These are phyloP conservation scores for Phocides pigmalion DNA, from an alignment of 1,140 invertebrate genomes.

Conservation along the genomic window DNA sequence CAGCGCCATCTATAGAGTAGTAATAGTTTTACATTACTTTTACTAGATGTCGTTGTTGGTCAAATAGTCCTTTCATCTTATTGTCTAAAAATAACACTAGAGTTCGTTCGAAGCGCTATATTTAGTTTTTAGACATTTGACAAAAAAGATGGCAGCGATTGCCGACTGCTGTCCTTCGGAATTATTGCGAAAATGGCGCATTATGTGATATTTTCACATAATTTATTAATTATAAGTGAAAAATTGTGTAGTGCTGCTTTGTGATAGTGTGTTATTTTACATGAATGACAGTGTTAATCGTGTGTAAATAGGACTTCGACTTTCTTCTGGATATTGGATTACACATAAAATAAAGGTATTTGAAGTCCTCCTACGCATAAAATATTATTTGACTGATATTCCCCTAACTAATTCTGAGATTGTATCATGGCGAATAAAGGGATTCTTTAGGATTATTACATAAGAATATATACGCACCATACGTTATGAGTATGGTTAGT, in stretches of 20 bases:
- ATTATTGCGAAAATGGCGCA: slow-evolving; percentile 82
- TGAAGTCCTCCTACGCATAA: slow-evolving; percentile 73
- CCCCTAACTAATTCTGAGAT: slow-evolving; percentile 15
- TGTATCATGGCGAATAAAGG: slow-evolving; percentile 9
- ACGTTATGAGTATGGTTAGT: slow-evolving; percentile 39
- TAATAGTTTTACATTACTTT: neutral
- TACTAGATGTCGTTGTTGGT: slow-evolving; percentile 59
- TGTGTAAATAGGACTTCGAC: slow-evolving; percentile 77
- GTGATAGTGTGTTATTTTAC: slow-evolving; percentile 78
- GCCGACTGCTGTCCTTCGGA: slow-evolving; percentile 78
- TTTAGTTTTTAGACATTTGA: slow-evolving; percentile 83
- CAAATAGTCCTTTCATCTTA: slow-evolving; percentile 48
- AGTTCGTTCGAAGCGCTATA: slow-evolving; percentile 81
- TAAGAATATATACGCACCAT: slow-evolving; percentile 58
- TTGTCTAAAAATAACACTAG: slow-evolving; percentile 83
- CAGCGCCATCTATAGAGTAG: slow-evolving; percentile 41
- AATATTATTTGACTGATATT: slow-evolving; percentile 49
- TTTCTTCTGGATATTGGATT: slow-evolving; percentile 82
- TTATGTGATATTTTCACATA: slow-evolving; percentile 82
- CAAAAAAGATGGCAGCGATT: slow-evolving; percentile 83
- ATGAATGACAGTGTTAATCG: slow-evolving; percentile 77
- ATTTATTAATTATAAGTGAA: slow-evolving; percentile 81
- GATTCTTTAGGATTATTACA: slow-evolving; percentile 57
- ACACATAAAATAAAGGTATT: slow-evolving; percentile 82
- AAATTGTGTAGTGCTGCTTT: slow-evolving; percentile 78